These are phyloP conservation scores for Strix occidentalis DNA, from an alignment of 2,797 vertebrate genomes.

Conservation along the genomic window DNA sequence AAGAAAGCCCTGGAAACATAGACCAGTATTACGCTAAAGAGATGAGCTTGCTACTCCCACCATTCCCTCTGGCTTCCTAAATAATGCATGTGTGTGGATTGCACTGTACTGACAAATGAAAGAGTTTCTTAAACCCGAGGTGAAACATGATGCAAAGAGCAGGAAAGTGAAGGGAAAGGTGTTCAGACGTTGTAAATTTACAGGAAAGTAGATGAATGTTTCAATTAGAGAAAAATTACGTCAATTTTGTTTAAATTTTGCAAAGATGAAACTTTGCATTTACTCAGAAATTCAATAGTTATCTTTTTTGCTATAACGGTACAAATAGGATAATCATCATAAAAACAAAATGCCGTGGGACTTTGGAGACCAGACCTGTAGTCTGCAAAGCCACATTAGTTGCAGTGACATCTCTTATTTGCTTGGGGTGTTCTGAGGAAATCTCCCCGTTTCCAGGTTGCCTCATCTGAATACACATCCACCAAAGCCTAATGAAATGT, in stretches of 20 bases:
- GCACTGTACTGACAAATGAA: background rate
- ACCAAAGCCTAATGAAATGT: background rate
- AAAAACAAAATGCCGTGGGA: background rate
- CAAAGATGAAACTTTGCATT: background rate
- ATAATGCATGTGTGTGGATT: background rate
- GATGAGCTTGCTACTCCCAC: background rate
- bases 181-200: background rate
- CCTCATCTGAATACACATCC: background rate
- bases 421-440: background rate
- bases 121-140: background rate
- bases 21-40: background rate
- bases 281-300: background rate
- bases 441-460: background rate
- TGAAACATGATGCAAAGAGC: fast-evolving
- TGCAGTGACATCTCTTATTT: background rate
- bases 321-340: background rate
- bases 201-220: background rate
- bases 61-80: background rate
- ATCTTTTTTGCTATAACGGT: fast-evolving
- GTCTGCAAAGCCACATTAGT: background rate
- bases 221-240: background rate
- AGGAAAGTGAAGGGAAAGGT: background rate
- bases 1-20: background rate
- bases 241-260: background rate
- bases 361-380: background rate